These are phyloP conservation scores for Apostichopus japonicus DNA, from an alignment of 35 echinoderm and acorn worm genomes.

Conservation along the genomic window DNA sequence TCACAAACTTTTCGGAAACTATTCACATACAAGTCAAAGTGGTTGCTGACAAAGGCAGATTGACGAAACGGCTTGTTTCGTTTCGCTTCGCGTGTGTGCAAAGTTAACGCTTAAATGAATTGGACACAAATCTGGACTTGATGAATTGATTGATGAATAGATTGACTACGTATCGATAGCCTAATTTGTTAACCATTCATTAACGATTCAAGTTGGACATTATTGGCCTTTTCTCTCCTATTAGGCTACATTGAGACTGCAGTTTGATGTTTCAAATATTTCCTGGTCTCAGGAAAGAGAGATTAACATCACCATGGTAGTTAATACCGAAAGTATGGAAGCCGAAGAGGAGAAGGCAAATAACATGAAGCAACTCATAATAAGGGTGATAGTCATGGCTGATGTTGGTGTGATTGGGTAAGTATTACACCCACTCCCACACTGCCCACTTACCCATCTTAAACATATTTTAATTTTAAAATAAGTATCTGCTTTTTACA, in stretches of 20 bases:
- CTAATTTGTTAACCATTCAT: too few relatives aligned
- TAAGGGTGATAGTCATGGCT: not conserved
- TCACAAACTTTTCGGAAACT: too few relatives aligned
- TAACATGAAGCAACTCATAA: not conserved
- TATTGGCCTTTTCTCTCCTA: not conserved
- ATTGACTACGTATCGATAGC: not conserved
- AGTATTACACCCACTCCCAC: not conserved
- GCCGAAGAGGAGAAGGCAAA: not conserved
- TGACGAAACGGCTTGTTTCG: too few relatives aligned
- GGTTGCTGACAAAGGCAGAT: too few relatives aligned
- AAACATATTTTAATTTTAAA: too few relatives aligned
- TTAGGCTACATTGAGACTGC: not conserved
- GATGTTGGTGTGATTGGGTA: conserved; percentile 31
- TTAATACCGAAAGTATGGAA: conserved; percentile 12
- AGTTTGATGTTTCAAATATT: conserved; percentile 9
- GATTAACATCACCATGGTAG: not conserved
- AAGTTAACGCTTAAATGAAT: too few relatives aligned
- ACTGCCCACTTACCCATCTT: not conserved
- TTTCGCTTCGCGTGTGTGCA: too few relatives aligned
- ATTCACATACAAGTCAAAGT: too few relatives aligned
- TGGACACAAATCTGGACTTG: too few relatives aligned
- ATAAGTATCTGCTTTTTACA: not conserved
- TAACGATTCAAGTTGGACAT: too few relatives aligned
- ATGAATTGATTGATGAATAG: not conserved
- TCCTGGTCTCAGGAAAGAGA: not conserved